Conservation (phyloP, 2,113 vertebrate species). For the Vimba vimba region DNA sequence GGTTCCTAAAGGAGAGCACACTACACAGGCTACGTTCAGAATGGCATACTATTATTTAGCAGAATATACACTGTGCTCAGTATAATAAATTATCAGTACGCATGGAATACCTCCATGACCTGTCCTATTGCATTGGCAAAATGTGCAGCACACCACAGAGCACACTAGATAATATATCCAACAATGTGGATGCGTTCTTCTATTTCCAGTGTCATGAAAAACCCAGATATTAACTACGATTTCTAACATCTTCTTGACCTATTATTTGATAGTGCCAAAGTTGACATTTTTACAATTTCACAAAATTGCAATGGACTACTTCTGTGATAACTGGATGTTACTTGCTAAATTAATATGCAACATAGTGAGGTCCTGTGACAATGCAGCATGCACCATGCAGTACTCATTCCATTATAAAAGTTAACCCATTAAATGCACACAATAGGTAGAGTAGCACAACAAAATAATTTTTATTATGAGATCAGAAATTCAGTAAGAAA, state of each 20-base stretch:
- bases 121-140: no score
- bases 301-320: not conserved
- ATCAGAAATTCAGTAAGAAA: slow-evolving; percentile 17
- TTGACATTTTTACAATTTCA: not conserved
- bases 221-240: no score
- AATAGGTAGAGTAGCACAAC: not conserved
- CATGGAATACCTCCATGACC: no score
- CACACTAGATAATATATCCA: not conserved
- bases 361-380: no score
- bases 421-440: not conserved
- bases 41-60: no score
- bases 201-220: not conserved
- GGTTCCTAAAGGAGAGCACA: no score
- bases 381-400: no score
- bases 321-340: no score
- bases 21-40: no score
- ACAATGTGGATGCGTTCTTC: not conserved
- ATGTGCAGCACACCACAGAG: not conserved
- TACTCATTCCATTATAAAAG: not conserved
- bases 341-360: no score
- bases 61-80: no score
- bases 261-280: not conserved
- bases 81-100: no score
- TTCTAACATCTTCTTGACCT: not conserved
- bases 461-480: slow-evolving; percentile 13